phyloP scores from a whole-genome alignment of 2,113 vertebrate species.

The Ailurus styani region DNA sequence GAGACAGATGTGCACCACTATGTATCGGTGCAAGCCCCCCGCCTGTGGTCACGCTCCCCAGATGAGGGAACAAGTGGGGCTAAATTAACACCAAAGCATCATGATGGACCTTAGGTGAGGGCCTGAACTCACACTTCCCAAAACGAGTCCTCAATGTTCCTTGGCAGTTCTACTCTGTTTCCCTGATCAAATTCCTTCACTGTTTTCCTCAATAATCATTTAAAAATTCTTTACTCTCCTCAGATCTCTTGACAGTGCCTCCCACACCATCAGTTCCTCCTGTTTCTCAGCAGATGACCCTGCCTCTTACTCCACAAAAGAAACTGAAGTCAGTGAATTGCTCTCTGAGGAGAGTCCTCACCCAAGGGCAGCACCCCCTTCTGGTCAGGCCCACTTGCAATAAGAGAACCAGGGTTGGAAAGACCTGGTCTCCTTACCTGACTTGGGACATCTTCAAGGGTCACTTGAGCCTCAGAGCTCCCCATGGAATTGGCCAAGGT shows the following conservation, averaged over 20 bases:
- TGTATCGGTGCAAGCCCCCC: neutral
- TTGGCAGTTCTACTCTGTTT: neutral
- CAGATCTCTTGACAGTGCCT: neutral
- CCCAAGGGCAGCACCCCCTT: neutral
- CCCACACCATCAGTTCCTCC: neutral
- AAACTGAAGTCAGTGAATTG: neutral
- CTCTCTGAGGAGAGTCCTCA: neutral
- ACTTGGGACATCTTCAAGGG: neutral
- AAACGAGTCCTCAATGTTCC: neutral
- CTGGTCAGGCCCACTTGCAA: neutral
- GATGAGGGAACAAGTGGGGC: no score
- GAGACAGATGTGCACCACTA: neutral
- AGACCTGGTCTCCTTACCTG: neutral
- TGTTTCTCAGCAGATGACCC: neutral
- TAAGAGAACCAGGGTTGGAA: neutral
- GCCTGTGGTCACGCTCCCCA: neutral
- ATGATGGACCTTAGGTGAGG: neutral
- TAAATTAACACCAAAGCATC: neutral
- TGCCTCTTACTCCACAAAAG: neutral
- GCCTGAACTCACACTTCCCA: neutral
- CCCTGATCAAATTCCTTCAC: neutral
- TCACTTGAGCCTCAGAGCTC: neutral
- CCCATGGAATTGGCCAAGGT: neutral
- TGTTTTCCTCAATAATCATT: neutral
- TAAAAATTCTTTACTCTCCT: neutral